A percentile compares a stretch with the other conserved stretches of the same genome.
Evolutionary conservation across 2,113 vertebrate species (phyloP).

Genomic region (Apteryx mantelli): DNA sequence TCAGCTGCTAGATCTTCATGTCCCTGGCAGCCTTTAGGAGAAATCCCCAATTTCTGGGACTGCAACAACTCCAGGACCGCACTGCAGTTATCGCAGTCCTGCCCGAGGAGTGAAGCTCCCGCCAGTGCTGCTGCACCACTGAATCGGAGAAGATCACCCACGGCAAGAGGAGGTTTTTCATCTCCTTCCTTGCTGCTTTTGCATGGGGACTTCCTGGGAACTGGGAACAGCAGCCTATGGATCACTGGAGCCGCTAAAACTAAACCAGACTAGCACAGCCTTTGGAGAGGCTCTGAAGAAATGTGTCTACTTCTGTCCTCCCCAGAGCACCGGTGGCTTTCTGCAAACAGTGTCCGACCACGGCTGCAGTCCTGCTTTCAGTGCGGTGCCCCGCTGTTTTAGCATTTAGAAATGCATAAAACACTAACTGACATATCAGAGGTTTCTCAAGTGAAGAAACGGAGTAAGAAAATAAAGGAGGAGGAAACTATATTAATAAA

Average conservation of each 20-base stretch:
- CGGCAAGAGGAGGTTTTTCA: neutral
- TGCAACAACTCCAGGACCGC: neutral
- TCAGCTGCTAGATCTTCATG: neutral
- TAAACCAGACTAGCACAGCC: neutral
- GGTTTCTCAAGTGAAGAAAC: neutral
- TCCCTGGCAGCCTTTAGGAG: neutral
- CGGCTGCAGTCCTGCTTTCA: neutral
- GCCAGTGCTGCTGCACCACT: accelerated
- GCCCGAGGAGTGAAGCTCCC: neutral
- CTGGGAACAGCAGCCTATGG: neutral
- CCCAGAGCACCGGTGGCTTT: neutral
- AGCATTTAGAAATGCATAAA: neutral
- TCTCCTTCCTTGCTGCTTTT: neutral
- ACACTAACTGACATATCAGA: neutral
- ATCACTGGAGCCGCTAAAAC: neutral
- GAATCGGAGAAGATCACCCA: accelerated
- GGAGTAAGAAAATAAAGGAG: neutral
- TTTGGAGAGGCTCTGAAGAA: neutral
- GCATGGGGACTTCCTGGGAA: neutral
- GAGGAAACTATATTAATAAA: neutral
- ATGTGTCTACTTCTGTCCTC: neutral
- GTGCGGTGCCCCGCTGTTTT: neutral
- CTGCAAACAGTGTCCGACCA: neutral
- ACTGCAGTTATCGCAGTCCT: neutral
- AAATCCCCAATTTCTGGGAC: neutral